Evolutionary conservation across 2,797 vertebrate species (phyloP).

Genomic region (Botia kubotai): DNA sequence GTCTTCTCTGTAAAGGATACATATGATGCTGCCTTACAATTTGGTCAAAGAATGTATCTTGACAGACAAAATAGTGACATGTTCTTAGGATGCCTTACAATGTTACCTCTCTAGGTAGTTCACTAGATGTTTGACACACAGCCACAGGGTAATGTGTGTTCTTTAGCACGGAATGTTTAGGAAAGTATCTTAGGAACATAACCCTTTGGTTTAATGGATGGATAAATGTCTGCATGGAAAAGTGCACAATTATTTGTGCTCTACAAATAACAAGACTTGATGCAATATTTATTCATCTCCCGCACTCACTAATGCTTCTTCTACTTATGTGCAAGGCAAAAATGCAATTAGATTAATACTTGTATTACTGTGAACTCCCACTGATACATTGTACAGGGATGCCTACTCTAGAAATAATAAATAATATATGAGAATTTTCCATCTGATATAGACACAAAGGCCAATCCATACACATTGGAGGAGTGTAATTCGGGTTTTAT

Average conservation of each 20-base stretch:
- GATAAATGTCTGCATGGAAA: conserved; percentile 84
- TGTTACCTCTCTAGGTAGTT: background rate
- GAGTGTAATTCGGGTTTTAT: conserved; percentile 6
- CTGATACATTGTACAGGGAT: conserved; percentile 76
- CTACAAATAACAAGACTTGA: conserved; percentile 83
- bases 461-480: background rate
- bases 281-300: conserved; percentile 88
- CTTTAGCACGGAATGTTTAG: conserved; percentile 10
- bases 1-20: background rate
- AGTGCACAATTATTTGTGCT: conserved; percentile 89
- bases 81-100: background rate
- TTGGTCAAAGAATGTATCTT: no score
- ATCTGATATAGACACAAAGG: conserved; percentile 20
- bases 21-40: no score
- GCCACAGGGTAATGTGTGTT: conserved; percentile 3
- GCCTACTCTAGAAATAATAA: conserved; percentile 78
- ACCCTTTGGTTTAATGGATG: conserved; percentile 72
- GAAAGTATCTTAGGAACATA: conserved; percentile 37
- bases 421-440: conserved; percentile 27
- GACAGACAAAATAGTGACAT: no score
- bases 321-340: conserved; percentile 69
- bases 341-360: conserved; percentile 51
- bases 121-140: background rate
- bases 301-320: conserved; percentile 78
- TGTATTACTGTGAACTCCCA: conserved; percentile 41